Base-by-base conservation (phyloP, 2,797 vertebrate species). In the Leptatherina wallacei region DNA sequence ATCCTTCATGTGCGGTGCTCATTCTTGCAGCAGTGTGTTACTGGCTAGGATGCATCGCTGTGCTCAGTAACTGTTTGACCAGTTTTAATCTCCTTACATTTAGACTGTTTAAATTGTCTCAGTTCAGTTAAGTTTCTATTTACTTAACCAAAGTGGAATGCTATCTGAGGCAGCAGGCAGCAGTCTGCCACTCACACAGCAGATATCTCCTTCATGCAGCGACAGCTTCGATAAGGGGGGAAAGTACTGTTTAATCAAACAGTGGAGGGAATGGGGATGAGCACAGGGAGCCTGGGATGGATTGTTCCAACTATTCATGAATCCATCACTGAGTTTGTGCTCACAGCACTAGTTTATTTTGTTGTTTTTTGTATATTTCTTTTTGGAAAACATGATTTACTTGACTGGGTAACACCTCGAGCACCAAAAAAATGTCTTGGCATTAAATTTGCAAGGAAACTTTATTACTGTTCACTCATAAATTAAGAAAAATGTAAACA, bases 71-170 rank as follows among this genome's bases (percentile, higher is more conserved):
- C 80, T 90, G 91, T 91, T 91, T 91, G 91, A 85, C 87, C 87
- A 72, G 68, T 66, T 92, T 91, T 90, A 92, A 93, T 94, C 91
- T 93, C 83, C 70, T 88, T 89, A 88, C 85, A 85, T 91, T 93
- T 93, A 87, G 88, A 86, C 89, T 92, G 92, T 93, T 94, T 92
- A 92, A 92, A 92, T 82, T 75, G 91, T 93, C 89, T 91, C 93
- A 93, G 89, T 93, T 92, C 86, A 92, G 85, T 92, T 91, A 83
- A 91, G 91, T 91, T 94, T 73, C 84, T 93, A 89, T 93, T 92
- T 94, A 90, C 91, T 84, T 87, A 87, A 81, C 61, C 88, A 87
- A 85, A 90, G 88, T 89, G 89, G 78, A 88, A 78, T 73, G 69
- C 85, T 91, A 92, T 93, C 93, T 65, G 89, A 86, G 85, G 82